Conservation (phyloP, 2,888 invertebrate genomes). For the Dioctria rufipes region DNA sequence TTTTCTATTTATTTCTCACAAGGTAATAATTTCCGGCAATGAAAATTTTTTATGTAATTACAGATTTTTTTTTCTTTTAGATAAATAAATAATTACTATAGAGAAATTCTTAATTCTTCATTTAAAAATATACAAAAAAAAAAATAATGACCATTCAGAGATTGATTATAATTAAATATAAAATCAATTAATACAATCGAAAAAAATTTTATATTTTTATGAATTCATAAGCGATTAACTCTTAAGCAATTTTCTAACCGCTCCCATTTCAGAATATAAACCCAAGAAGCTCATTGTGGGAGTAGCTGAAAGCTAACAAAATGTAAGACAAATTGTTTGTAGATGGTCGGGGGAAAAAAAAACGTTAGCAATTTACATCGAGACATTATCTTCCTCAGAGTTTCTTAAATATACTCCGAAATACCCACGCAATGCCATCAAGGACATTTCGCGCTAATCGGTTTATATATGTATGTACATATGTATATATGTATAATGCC, state of each 20-base stretch:
- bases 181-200: too few species aligned
- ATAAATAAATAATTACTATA: too few species aligned
- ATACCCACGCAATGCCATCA: slow-evolving; percentile 29
- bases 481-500: too few species aligned
- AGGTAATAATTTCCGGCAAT: too few species aligned
- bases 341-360: not conserved
- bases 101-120: too few species aligned
- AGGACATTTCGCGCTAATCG: slow-evolving; percentile 23
- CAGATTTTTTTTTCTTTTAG: too few species aligned
- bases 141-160: too few species aligned
- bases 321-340: not conserved
- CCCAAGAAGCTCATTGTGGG: slow-evolving; percentile 20
- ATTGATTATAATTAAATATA: too few species aligned
- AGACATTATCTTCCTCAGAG: not conserved
- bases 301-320: not conserved
- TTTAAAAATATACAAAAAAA: too few species aligned
- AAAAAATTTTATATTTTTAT: not conserved
- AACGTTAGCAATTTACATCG: not conserved
- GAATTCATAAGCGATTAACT: slow-evolving; percentile 17
- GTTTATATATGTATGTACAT: not conserved
- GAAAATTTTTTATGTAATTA: too few species aligned
- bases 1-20: too few species aligned
- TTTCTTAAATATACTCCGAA: slow-evolving; percentile 7
- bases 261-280: slow-evolving; percentile 17
- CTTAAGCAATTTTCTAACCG: slow-evolving; percentile 39